phyloP scores from a whole-genome alignment of 35 echinoderm and acorn worm species.

The Eucidaris tribuloides region DNA sequence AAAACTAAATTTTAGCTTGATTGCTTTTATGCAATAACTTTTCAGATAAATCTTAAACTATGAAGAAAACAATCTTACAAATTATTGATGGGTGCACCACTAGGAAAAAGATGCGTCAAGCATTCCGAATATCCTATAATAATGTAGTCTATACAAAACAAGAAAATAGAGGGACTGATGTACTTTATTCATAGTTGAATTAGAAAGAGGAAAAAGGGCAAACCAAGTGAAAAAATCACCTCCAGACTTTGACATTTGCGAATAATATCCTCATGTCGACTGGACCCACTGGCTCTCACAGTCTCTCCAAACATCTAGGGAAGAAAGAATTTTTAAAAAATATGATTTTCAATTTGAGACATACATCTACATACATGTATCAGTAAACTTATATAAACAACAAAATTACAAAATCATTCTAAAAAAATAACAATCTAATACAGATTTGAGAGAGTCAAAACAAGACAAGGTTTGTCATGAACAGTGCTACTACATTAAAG shows the following conservation, averaged over 20 bases:
- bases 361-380: not conserved
- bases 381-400: not conserved
- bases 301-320: constrained; percentile 65
- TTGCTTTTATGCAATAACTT: no score
- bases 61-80: no score
- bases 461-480: no score
- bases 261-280: constrained; percentile 25
- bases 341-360: not conserved
- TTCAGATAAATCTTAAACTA: no score
- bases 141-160: not conserved
- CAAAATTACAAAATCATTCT: not conserved
- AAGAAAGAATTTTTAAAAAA: not conserved
- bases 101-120: not conserved
- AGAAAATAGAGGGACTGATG: not conserved
- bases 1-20: no score
- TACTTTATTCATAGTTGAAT: not conserved
- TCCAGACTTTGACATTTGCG: constrained; percentile 36
- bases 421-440: not conserved
- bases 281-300: constrained; percentile 15
- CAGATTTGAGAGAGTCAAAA: not conserved
- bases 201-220: not conserved
- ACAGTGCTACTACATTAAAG: no score
- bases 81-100: no score
- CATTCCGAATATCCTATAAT: not conserved
- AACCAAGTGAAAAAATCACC: constrained; percentile 18